phyloP scores from a whole-genome alignment of 2,797 vertebrate species.

The Lepidocolaptes lacrymiger region DNA sequence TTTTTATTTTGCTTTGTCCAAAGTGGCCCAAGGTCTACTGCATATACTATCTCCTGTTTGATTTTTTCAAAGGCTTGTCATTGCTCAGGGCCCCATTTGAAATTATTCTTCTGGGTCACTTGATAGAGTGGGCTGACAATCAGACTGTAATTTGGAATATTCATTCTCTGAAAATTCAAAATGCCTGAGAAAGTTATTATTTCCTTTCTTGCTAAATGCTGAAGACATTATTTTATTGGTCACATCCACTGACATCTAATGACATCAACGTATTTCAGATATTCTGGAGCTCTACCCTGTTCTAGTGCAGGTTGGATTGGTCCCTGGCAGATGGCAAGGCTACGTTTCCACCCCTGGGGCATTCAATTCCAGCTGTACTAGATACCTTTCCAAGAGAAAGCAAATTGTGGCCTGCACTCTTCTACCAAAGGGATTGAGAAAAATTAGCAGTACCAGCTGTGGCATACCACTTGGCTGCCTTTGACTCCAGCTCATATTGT shows the following conservation, averaged over 20 bases:
- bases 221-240: not conserved
- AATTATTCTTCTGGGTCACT: not conserved
- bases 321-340: not conserved
- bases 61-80: not conserved
- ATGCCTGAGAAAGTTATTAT: not conserved
- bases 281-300: not conserved
- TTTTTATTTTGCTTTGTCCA: not conserved
- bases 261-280: not conserved
- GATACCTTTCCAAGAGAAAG: not conserved
- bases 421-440: not conserved
- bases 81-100: not conserved
- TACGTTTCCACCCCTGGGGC: not conserved
- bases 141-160: not conserved
- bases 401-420: not conserved
- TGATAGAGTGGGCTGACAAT: not conserved
- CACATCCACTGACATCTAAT: not conserved
- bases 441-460: not conserved
- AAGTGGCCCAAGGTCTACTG: not conserved
- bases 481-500: not conserved
- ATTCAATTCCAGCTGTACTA: not conserved
- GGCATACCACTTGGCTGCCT: not conserved
- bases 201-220: not conserved
- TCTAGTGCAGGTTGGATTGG: not conserved
- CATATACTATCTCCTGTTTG: not conserved
- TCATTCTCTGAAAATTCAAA: not conserved